Evolutionary conservation across 2,797 vertebrate genomes (phyloP).

Genomic region (Pantherophis vulpinus): DNA sequence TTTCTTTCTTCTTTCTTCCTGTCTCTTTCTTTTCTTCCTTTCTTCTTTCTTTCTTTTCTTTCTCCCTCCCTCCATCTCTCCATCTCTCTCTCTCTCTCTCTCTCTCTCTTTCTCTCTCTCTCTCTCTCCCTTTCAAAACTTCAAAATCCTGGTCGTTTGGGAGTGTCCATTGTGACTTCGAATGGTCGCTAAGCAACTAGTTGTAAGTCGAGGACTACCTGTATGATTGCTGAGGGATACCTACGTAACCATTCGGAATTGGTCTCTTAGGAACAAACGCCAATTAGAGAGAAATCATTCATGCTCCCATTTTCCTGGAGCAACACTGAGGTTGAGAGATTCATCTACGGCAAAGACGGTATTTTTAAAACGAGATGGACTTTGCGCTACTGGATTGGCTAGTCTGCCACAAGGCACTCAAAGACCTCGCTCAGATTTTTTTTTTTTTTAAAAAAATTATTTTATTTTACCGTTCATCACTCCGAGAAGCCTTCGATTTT

Average conservation of each 20-base stretch:
- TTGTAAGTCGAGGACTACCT: neutral
- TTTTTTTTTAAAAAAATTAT: neutral
- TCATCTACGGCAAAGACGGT: neutral
- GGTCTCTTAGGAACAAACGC: neutral
- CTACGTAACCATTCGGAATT: neutral
- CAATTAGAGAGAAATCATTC: neutral
- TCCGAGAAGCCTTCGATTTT: neutral
- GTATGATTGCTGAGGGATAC: neutral
- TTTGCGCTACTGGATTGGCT: neutral
- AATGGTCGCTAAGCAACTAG: neutral
- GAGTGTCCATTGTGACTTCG: neutral
- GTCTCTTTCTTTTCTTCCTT: too few relatives aligned
- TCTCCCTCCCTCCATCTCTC: too few relatives aligned
- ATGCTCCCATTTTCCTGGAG: neutral
- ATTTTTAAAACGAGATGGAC: neutral
- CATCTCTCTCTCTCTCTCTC: too few relatives aligned
- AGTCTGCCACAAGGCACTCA: neutral
- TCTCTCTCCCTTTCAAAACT: neutral
- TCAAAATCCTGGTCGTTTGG: neutral
- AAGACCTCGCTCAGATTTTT: neutral
- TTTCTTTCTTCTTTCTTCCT: neutral
- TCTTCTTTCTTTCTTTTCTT: too few relatives aligned
- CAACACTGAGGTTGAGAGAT: neutral
- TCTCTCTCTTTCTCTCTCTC: accelerated
- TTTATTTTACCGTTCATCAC: neutral